phyloP scores from a whole-genome alignment of 2,113 vertebrate genomes.

The Salvelinus fontinalis region DNA sequence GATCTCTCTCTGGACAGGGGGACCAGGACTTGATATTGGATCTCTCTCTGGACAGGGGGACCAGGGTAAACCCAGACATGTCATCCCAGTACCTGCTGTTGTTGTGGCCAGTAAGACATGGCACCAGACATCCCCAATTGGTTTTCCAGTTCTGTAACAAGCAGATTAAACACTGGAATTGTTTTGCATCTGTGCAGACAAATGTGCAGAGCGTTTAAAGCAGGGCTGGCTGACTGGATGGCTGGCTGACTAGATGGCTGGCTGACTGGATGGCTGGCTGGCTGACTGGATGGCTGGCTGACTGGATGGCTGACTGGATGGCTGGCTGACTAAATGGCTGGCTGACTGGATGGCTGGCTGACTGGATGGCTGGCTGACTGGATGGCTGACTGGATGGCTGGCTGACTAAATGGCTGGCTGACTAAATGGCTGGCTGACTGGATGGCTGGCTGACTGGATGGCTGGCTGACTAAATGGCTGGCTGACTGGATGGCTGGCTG shows the following conservation, averaged over 20 bases:
- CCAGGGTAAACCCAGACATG: no score
- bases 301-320: no score
- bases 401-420: rapidly evolving
- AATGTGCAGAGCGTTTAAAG: slow-evolving; percentile 31
- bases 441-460: rapidly evolving
- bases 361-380: rapidly evolving
- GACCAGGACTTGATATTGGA: not conserved
- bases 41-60: not conserved
- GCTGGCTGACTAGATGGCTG: no score
- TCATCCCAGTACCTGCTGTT: not conserved
- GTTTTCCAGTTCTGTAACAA: slow-evolving; percentile 3
- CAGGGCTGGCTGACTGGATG: slow-evolving; percentile 35
- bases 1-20: slow-evolving; percentile 31
- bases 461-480: rapidly evolving
- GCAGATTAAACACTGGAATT: slow-evolving; percentile 28
- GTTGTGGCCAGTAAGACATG: slow-evolving; percentile 16
- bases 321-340: rapidly evolving
- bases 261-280: no score
- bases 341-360: no score
- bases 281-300: no score
- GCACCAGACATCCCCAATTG: slow-evolving; percentile 1
- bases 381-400: rapidly evolving
- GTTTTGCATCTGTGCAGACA: slow-evolving; percentile 29
- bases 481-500: slow-evolving; percentile 12
- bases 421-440: rapidly evolving